These are phyloP conservation scores for Phoxinus phoxinus DNA, from an alignment of 2,113 vertebrate genomes.

Conservation along the genomic window DNA sequence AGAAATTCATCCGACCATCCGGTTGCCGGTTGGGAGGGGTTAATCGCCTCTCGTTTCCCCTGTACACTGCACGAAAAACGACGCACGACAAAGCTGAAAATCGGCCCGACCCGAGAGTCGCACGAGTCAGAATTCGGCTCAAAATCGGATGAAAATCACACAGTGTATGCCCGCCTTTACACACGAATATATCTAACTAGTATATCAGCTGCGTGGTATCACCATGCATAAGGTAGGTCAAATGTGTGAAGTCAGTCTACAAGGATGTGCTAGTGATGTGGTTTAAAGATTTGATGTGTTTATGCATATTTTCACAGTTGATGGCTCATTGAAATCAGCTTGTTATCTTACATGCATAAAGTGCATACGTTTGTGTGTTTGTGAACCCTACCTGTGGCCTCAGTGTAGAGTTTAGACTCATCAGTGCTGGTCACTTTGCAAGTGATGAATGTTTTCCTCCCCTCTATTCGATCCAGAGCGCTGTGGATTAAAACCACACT, in stretches of 20 bases:
- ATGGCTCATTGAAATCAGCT: neutral
- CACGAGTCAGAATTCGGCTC: too few species aligned
- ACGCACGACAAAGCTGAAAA: too few species aligned
- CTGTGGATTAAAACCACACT: slow-evolving; percentile 74
- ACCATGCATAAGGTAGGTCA: neutral
- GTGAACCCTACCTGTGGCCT: slow-evolving; percentile 71
- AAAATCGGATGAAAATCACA: too few species aligned
- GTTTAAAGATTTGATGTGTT: neutral
- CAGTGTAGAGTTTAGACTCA: slow-evolving; percentile 74
- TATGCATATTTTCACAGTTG: neutral
- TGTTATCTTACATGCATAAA: neutral
- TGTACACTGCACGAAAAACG: too few species aligned
- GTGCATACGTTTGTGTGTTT: neutral
- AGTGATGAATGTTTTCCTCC: slow-evolving; percentile 67
- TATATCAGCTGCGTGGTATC: neutral
- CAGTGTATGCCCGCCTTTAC: too few species aligned
- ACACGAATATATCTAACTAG: too few species aligned
- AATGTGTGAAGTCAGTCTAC: neutral
- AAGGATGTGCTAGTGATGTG: neutral
- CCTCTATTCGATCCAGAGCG: slow-evolving; percentile 69
- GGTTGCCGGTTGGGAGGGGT: too few species aligned
- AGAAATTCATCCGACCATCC: too few species aligned
- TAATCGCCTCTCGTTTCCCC: too few species aligned
- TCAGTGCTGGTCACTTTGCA: slow-evolving; percentile 74
- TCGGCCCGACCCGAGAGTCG: too few species aligned